Evolutionary conservation across 2,113 vertebrate genomes (phyloP), one percentile per base, ranked within the genome.

Genomic region (Pelobates fuscus): DNA sequence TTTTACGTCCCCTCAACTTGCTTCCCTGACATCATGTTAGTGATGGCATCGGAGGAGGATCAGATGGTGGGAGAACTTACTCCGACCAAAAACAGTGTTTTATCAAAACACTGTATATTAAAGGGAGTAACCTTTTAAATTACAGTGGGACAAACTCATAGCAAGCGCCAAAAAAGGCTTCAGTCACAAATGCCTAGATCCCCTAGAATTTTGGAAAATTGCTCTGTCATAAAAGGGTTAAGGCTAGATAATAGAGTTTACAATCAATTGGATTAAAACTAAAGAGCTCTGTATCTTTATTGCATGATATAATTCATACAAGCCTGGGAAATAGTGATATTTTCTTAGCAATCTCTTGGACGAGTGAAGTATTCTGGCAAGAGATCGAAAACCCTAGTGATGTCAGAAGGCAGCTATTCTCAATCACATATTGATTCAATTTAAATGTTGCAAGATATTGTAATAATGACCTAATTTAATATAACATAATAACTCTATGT

Each of bases 361-460:
- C 80, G 86, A 90, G 89, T 82, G 88, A 87, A 78, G 70, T 83
- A 81, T 90, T 84, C 74, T 88, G 88, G 85, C 88, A 88, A 81
- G 77, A 74, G 82, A 55, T 81, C 12, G 52, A 82, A 85, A 80
- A 73, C 70, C 43, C 59, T 67, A 58, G 70, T 86, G 82, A 89
- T 82, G 82, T 77, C 71, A 88, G 66, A 37, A 70, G 76, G 30
- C 81, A 77, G 78, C 82, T 86, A 80, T 79, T 89, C 84, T 86
- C 82, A 77, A 77, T 78, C 78, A 73, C 78, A 84, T 7, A 2
- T 67, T 81, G 58, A 69, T 84, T 82, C 70, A 57, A 65, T 87
- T 86, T 80, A 8, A 72, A 66, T 77, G 70, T 85, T 80, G 69
- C 46, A 77, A 79, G 70, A 77, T 61, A 70, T 57, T 66, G 71